Evolutionary conservation across 2,113 vertebrate genomes (phyloP).

Genomic region (Platycercus adscitus): DNA sequence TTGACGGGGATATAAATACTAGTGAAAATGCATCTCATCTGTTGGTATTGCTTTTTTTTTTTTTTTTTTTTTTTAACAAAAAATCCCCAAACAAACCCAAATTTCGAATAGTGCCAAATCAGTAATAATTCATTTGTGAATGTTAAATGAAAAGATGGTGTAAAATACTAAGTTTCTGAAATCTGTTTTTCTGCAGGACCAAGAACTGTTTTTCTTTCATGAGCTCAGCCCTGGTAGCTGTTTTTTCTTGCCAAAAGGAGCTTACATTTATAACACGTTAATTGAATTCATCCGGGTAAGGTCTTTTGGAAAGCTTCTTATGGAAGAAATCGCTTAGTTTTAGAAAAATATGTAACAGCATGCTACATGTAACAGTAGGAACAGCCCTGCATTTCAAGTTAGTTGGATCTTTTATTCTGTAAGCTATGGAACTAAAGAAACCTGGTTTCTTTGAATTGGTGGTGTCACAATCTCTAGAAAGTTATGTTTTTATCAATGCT

Average conservation of each 20-base stretch:
- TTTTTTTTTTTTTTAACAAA: not conserved
- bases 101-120: not conserved
- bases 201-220: conserved; percentile 98
- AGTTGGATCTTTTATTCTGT: not conserved
- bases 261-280: conserved; percentile 93
- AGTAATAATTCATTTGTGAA: not conserved
- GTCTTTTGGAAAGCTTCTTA: not conserved
- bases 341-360: not conserved
- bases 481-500: not conserved
- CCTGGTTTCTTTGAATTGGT: not conserved
- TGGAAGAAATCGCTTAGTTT: not conserved
- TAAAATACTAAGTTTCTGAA: conserved; percentile 81
- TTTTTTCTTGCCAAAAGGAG: conserved; percentile 96
- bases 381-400: not conserved
- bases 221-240: conserved; percentile 98
- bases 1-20: not conserved
- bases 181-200: conserved; percentile 81
- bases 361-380: not conserved
- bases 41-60: not conserved
- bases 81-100: not conserved
- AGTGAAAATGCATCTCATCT: not conserved
- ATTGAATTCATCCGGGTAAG: conserved; percentile 93
- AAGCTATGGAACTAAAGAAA: not conserved
- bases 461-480: not conserved
- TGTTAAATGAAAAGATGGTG: not conserved